These are phyloP conservation scores for Drosophila tanythrix DNA, from an alignment of 2,888 invertebrate species.

Conservation along the genomic window DNA sequence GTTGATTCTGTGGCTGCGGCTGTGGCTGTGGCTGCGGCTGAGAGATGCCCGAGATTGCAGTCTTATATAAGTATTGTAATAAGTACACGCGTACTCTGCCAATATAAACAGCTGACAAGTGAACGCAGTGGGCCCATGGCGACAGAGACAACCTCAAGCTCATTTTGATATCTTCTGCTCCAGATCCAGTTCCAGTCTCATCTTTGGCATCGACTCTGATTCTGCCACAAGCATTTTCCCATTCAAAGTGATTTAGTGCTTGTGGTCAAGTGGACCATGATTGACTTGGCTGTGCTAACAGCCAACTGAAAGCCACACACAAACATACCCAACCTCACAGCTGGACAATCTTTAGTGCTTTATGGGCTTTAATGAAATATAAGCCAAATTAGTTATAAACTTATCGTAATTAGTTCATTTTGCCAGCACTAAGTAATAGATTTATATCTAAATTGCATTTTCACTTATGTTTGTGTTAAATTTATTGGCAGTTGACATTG, in stretches of 20 bases:
- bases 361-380: conserved; percentile 19
- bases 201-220: conserved; percentile 12
- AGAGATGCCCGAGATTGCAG: conserved; percentile 41
- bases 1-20: background rate
- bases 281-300: conserved; percentile 58
- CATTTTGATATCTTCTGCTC: conserved; percentile 6
- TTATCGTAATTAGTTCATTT: background rate
- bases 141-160: background rate
- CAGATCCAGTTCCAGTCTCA: background rate
- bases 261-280: conserved; percentile 76
- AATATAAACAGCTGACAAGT: conserved; percentile 76
- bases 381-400: conserved; percentile 10
- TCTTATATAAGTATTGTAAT: conserved; percentile 14
- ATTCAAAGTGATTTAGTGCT: conserved; percentile 75
- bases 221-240: conserved; percentile 41
- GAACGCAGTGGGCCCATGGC: conserved; percentile 9
- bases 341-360: conserved; percentile 23
- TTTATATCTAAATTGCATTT: background rate
- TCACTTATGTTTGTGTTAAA: background rate
- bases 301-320: conserved; percentile 54
- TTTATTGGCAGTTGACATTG: background rate
- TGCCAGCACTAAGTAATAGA: background rate
- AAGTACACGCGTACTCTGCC: conserved; percentile 50
- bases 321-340: conserved; percentile 1
- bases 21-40: background rate